Conservation (phyloP, 2,888 invertebrate species). For the Pachycephus smyrnensis region DNA sequence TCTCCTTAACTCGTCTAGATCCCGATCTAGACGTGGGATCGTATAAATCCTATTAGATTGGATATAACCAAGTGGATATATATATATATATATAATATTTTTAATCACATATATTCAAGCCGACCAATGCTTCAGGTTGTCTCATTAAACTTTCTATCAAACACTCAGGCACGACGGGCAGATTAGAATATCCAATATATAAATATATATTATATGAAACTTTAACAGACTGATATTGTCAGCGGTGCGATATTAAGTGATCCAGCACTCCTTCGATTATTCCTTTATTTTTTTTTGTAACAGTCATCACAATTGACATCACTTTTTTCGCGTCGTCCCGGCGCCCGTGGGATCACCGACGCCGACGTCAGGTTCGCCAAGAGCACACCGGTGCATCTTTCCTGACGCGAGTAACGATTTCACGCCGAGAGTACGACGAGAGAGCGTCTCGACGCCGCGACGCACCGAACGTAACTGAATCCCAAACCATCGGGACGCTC, state of each 20-base stretch:
- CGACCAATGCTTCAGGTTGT: not conserved
- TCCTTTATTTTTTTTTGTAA: not conserved
- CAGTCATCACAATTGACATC: not conserved
- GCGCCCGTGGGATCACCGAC: not conserved
- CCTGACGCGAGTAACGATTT: not conserved
- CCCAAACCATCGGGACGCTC: constrained; percentile 23
- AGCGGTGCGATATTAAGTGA: not conserved
- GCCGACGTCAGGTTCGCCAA: not conserved
- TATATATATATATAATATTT: not conserved
- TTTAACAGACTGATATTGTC: not conserved
- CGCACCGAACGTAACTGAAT: constrained; percentile 64
- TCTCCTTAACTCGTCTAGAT: not conserved
- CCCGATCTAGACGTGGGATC: not conserved
- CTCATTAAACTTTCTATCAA: not conserved
- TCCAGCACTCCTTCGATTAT: not conserved
- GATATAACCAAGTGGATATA: not conserved
- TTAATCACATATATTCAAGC: not conserved
- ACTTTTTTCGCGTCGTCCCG: not conserved
- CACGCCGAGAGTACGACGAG: constrained; percentile 5
- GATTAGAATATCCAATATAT: not conserved
- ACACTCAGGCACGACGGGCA: not conserved
- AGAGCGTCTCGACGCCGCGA: constrained; percentile 55
- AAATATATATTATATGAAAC: not conserved
- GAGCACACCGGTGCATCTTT: not conserved
- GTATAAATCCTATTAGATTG: not conserved